Conservation (phyloP, 2,888 invertebrate genomes). For the Ennomos fuscantarius region DNA sequence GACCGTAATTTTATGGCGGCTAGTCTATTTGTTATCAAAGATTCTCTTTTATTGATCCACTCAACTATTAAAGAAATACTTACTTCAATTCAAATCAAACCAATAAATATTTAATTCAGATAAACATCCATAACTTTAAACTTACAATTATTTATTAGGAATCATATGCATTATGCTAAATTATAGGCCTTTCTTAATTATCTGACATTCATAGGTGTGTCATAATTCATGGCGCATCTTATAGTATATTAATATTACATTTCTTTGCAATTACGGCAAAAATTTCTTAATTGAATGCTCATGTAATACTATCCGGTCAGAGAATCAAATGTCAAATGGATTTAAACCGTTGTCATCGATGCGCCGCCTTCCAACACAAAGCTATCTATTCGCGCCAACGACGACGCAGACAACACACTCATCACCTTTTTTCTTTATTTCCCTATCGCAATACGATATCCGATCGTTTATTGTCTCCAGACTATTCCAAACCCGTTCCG, state of each 20-base stretch:
- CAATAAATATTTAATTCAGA: too few species aligned
- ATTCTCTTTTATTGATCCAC: too few species aligned
- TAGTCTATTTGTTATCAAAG: too few species aligned
- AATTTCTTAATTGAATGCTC: constrained; percentile 60
- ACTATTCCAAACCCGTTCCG: constrained; percentile 76
- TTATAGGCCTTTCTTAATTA: neutral
- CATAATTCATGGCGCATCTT: constrained; percentile 16
- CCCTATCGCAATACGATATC: constrained; percentile 78
- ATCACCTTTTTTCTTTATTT: constrained; percentile 72
- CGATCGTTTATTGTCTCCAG: constrained; percentile 74
- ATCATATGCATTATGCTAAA: too few species aligned
- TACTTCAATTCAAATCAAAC: too few species aligned
- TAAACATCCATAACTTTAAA: too few species aligned
- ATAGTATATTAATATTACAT: constrained; percentile 23
- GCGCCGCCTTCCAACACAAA: constrained; percentile 47
- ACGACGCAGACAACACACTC: constrained; percentile 67
- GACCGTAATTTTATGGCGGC: too few species aligned
- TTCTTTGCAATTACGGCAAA: constrained; percentile 34
- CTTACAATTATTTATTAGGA: too few species aligned
- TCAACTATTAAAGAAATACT: too few species aligned
- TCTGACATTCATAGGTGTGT: constrained; percentile 10
- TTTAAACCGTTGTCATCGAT: constrained; percentile 63
- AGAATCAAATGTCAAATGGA: constrained; percentile 37
- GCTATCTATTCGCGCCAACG: constrained; percentile 74
- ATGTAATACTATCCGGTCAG: constrained; percentile 61